phyloP scores from a whole-genome alignment of 2,888 invertebrate species.

The Xestia c-nigrum region DNA sequence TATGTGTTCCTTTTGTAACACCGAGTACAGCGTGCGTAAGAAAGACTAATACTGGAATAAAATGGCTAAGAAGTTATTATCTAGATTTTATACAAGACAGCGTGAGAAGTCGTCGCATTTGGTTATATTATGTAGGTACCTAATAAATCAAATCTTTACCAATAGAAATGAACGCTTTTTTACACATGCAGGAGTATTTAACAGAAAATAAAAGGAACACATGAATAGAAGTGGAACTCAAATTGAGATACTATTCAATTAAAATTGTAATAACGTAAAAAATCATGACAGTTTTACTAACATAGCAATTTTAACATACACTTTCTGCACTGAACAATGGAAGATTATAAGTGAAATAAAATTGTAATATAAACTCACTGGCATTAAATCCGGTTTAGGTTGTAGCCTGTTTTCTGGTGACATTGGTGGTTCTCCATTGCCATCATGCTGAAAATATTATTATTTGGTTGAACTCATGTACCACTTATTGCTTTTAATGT shows the following conservation, averaged over 20 bases:
- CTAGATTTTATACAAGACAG: background rate
- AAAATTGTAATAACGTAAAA: background rate
- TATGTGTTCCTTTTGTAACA: slow-evolving; percentile 49
- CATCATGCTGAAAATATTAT: slow-evolving; percentile 53
- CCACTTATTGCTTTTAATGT: background rate
- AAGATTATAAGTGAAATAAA: background rate
- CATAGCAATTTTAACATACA: background rate
- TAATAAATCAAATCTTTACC: no score
- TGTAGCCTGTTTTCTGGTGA: slow-evolving; percentile 64
- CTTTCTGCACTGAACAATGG: background rate
- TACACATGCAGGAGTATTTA: background rate
- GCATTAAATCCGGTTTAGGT: slow-evolving; percentile 66
- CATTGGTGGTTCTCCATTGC: slow-evolving; percentile 51
- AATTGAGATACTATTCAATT: background rate
- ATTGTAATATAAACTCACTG: slow-evolving; percentile 75
- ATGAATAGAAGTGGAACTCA: background rate
- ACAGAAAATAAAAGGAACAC: background rate
- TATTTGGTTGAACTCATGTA: slow-evolving; percentile 44
- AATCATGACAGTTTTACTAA: background rate
- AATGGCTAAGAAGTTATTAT: background rate
- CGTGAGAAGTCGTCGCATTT: no score
- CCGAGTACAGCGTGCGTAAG: slow-evolving; percentile 4
- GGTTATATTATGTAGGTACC: no score
- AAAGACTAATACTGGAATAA: background rate
- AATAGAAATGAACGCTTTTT: background rate